phyloP scores from a whole-genome alignment of 2,797 vertebrate species.

The Mico argentatus region DNA sequence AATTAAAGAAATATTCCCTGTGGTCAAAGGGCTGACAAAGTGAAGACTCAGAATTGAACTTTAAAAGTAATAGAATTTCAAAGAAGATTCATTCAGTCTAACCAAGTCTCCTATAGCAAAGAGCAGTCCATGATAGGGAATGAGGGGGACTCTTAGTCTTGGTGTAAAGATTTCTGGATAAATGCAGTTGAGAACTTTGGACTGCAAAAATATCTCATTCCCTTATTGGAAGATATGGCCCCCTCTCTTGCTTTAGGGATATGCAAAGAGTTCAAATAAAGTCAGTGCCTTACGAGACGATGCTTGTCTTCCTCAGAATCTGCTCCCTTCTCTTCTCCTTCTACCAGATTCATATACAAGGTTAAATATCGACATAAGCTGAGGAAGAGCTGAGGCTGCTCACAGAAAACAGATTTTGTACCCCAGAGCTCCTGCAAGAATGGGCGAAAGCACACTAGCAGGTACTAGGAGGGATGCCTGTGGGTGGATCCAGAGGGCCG shows the following conservation, averaged over 20 bases:
- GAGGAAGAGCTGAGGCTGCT: background rate
- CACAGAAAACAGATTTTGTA: background rate
- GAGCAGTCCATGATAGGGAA: background rate
- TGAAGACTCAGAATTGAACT: background rate
- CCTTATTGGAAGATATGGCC: background rate
- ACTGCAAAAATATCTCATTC: background rate
- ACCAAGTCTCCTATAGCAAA: background rate
- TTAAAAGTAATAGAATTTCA: background rate
- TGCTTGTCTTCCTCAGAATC: background rate
- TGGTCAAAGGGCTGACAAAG: background rate
- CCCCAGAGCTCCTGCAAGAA: background rate
- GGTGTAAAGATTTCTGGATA: background rate
- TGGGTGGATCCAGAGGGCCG: background rate
- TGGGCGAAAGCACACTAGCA: rapidly evolving
- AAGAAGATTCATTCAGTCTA: background rate
- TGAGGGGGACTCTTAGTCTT: background rate
- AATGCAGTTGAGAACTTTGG: background rate
- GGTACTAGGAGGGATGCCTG: background rate
- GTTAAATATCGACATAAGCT: background rate
- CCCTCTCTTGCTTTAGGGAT: background rate
- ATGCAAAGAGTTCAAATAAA: background rate
- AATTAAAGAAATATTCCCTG: background rate
- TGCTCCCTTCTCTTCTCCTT: background rate
- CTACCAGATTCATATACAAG: background rate
- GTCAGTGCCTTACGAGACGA: background rate